Evolutionary conservation across 53 echinoderm and acorn worm species (phyloP).

Genomic region (Hippasteria phrygiana): DNA sequence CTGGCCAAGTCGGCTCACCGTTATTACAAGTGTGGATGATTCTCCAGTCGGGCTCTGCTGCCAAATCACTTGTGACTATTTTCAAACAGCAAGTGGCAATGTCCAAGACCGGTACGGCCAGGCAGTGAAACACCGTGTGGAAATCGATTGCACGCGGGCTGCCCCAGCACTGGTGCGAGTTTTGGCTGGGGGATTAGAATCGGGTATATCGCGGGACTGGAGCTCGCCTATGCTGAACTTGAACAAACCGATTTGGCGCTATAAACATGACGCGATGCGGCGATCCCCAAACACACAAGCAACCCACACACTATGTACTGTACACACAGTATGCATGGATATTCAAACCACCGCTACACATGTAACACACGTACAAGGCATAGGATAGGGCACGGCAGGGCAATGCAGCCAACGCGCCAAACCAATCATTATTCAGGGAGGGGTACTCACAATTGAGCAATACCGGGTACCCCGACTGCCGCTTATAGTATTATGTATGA

Average conservation of each 20-base stretch:
- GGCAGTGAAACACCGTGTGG: constrained; percentile 13
- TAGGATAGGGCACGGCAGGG: constrained; percentile 1
- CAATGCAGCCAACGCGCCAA: constrained; percentile 52
- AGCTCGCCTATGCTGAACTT: not conserved
- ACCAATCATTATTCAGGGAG: constrained; percentile 61
- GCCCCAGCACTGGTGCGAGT: not conserved
- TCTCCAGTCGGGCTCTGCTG: no score
- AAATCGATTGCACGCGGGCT: constrained; percentile 59
- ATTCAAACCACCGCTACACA: constrained; percentile 12
- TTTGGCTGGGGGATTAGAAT: not conserved
- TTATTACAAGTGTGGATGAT: no score
- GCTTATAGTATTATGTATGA: no score
- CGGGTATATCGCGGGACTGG: not conserved
- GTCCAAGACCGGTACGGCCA: constrained; percentile 17
- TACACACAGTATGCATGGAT: constrained; percentile 4
- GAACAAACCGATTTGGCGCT: constrained; percentile 69
- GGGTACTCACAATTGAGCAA: constrained; percentile 66
- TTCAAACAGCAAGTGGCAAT: not conserved
- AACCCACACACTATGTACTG: not conserved
- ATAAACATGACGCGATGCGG: constrained; percentile 38
- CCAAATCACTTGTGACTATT: not conserved
- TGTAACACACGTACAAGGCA: not conserved
- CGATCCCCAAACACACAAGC: constrained; percentile 47
- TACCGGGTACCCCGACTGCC: not conserved
- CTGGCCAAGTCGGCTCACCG: no score